phyloP scores from a whole-genome alignment of 2,113 vertebrate genomes.

The Cricetomys ansorgei region DNA sequence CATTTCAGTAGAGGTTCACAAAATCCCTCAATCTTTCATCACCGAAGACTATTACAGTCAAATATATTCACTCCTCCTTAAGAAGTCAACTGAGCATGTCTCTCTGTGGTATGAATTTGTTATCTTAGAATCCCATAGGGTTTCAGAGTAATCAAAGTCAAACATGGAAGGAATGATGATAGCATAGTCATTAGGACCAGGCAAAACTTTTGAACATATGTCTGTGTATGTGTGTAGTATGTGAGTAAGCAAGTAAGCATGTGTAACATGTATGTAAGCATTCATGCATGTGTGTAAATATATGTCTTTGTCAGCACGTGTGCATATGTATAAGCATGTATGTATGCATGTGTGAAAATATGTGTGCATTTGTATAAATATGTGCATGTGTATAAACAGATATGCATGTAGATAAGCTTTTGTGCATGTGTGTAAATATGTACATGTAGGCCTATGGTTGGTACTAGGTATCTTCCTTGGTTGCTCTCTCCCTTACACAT shows the following conservation, averaged over 20 bases:
- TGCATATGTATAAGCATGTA: not conserved
- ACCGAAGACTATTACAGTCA: not conserved
- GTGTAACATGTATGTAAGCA: not conserved
- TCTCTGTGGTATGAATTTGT: accelerated
- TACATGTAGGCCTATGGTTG: not conserved
- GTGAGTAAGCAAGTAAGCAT: too few relatives aligned
- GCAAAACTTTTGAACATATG: not conserved
- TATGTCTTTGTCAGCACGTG: not conserved
- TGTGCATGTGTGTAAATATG: not conserved
- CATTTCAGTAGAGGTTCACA: not conserved
- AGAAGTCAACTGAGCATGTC: not conserved
- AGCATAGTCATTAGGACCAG: not conserved
- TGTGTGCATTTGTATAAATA: not conserved
- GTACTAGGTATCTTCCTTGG: not conserved
- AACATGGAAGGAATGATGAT: not conserved
- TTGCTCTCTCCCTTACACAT: not conserved
- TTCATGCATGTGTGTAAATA: not conserved
- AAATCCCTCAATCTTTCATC: not conserved
- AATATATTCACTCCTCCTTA: too few relatives aligned
- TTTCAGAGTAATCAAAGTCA: not conserved
- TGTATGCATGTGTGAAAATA: not conserved
- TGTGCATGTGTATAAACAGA: not conserved
- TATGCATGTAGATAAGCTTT: not conserved
- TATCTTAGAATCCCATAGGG: not conserved
- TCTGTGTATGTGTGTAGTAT: too few relatives aligned